Conservation (phyloP, 2,888 invertebrate genomes). For the Peribatodes rhomboidaria region DNA sequence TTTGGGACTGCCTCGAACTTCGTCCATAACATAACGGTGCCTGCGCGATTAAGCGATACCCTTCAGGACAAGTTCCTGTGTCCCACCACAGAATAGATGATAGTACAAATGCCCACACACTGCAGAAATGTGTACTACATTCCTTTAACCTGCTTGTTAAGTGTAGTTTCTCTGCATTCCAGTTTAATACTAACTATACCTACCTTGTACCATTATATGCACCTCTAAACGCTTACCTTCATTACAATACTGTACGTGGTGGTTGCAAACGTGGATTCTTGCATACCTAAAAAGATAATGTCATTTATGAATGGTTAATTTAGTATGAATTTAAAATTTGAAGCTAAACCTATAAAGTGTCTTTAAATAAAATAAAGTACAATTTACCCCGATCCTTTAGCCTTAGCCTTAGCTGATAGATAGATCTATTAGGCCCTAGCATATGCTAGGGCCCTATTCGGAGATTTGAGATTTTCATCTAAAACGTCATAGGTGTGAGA, state of each 20-base stretch:
- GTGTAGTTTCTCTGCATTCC: slow-evolving; percentile 14
- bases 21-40: slow-evolving; percentile 73
- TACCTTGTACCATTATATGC: no score
- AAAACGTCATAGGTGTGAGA: no score
- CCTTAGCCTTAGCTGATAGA: no score
- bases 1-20: slow-evolving; percentile 62
- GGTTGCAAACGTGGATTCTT: background rate
- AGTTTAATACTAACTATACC: background rate
- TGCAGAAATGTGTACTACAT: slow-evolving; percentile 62
- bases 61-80: slow-evolving; percentile 63
- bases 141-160: slow-evolving; percentile 21
- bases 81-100: slow-evolving; percentile 47
- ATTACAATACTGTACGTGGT: background rate
- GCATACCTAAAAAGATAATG: background rate
- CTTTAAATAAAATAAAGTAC: background rate
- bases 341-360: background rate
- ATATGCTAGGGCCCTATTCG: no score
- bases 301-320: no score
- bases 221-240: background rate
- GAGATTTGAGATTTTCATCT: no score
- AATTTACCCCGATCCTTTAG: no score
- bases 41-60: slow-evolving; percentile 76
- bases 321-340: background rate
- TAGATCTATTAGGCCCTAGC: no score
- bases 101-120: slow-evolving; percentile 7